These are phyloP conservation scores for Globodera ellingtonae DNA, from an alignment of 1,140 invertebrate species.

Conservation along the genomic window DNA sequence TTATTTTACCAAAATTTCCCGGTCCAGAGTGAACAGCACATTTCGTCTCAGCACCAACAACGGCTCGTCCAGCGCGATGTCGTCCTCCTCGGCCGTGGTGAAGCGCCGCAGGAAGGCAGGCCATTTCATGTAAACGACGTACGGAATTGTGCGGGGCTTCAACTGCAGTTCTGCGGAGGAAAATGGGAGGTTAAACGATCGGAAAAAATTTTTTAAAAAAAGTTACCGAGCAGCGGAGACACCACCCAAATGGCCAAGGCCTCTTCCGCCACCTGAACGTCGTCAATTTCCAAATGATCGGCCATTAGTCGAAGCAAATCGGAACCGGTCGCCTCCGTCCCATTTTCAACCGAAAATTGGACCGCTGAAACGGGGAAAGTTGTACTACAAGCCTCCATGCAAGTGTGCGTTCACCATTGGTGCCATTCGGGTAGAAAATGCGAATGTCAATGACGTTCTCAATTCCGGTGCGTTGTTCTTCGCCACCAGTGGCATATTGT, in stretches of 20 bases:
- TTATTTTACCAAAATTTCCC: constrained; percentile 36
- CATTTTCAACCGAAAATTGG: constrained; percentile 49
- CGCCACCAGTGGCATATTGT: neutral
- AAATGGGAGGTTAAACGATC: constrained; percentile 9
- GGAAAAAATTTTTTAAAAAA: constrained; percentile 3
- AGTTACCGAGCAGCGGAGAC: constrained; percentile 44
- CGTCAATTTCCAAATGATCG: constrained; percentile 49
- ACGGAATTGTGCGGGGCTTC: constrained; percentile 53
- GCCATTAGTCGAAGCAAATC: constrained; percentile 48
- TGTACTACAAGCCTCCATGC: too few relatives aligned
- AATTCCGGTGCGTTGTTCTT: neutral
- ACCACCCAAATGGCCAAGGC: constrained; percentile 53
- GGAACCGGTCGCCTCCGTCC: constrained; percentile 24
- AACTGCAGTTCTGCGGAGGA: constrained; percentile 48
- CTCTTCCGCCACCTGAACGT: constrained; percentile 36
- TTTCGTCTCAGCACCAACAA: constrained; percentile 49
- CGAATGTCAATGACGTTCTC: constrained; percentile 49
- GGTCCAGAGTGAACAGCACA: constrained; percentile 39
- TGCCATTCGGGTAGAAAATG: constrained; percentile 53
- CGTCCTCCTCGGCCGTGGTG: constrained; percentile 43
- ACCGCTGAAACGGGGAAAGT: constrained; percentile 28
- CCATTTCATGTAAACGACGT: constrained; percentile 47
- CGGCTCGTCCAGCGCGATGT: constrained; percentile 51
- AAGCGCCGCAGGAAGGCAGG: constrained; percentile 47
- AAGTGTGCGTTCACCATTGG: constrained; percentile 29